phyloP scores from a whole-genome alignment of 2,113 vertebrate species.

The Promerops cafer region DNA sequence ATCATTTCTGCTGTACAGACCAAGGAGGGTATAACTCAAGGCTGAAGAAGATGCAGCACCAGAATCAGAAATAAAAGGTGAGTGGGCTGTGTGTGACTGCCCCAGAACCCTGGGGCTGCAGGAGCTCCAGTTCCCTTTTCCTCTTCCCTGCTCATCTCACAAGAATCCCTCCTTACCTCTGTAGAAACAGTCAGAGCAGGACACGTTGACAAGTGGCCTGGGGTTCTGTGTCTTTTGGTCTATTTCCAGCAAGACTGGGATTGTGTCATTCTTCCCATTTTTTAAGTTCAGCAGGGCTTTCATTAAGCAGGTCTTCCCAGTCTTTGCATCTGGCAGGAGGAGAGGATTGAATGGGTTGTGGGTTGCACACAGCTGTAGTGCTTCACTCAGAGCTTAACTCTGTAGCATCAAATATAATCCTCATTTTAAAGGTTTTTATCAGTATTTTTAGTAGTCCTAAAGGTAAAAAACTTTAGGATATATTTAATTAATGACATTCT shows the following conservation, averaged over 20 bases:
- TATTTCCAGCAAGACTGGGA: constrained; percentile 79
- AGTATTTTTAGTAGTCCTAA: background rate
- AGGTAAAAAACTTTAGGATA: background rate
- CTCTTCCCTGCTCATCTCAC: background rate
- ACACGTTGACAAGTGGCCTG: constrained; percentile 77
- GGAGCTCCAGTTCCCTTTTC: background rate
- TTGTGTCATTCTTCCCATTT: constrained; percentile 78
- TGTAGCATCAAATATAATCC: background rate
- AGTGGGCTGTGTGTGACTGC: background rate
- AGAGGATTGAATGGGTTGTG: background rate
- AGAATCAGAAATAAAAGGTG: background rate
- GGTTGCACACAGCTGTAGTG: background rate
- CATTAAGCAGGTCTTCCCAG: constrained; percentile 88
- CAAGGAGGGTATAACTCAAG: background rate
- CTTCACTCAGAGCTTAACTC: background rate
- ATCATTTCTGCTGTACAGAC: background rate
- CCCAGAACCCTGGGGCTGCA: background rate
- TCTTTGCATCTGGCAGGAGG: constrained; percentile 77
- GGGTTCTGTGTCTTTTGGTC: constrained; percentile 78
- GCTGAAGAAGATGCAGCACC: background rate
- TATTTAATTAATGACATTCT: background rate
- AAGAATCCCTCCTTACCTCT: constrained; percentile 68
- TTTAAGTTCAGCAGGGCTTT: constrained; percentile 89
- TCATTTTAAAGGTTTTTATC: background rate
- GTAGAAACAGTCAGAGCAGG: constrained; percentile 81